Base-by-base conservation (phyloP, 2,113 vertebrate genomes). In the Indicator maculatus region DNA sequence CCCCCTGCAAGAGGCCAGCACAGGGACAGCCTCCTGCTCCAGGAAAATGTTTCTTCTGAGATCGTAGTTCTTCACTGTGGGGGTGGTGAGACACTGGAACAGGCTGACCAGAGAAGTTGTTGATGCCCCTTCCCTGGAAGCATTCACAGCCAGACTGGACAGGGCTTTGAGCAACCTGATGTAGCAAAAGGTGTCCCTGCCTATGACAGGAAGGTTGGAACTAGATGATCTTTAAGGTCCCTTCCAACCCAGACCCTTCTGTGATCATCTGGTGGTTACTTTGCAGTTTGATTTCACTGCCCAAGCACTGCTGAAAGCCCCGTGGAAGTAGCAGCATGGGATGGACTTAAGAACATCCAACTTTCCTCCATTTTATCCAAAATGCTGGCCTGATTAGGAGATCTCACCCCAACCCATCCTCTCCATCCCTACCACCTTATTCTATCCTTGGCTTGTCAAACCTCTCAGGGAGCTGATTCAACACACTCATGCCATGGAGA, bases 401-500 rank as follows among this genome's bases (percentile, higher is more conserved):
- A 15, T 24, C 50, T 30, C 4, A 8, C 18, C 27, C 52, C 53
- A 26, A 52, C 50, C 23, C 4, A 2, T 55, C 65, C 44, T 23
- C 50, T n/a, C 61, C 70, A 6, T 41, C 28, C 18, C 38, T 30
- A 8, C 12, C 76, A 3, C 65, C 16, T 75, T 16, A 2, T 28
- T 23, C 23, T n/a, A 7, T 5, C 66, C 17, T 33, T 23, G 50
- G 38, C 61, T 30, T 7, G 26, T 17, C 75, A 41, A 3, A 69
- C 5, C 60, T 50, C 36, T 52, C 4, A 12, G 8, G 31, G 16
- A 16, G 3, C 12, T 4, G 5, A 3, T 19, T 9, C 26, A 2
- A 3, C 55, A 1, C 0, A 23, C 23, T 12, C 11, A 0, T 0
- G 47, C 16, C 0, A 2, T 30, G 67, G 60, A 18, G 80, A 64